Percentiles rank a stretch among this genome's conserved stretches.
These are phyloP conservation scores for Lamellibrachia satsuma DNA, from an alignment of 2,888 invertebrate species.

Conservation along the genomic window DNA sequence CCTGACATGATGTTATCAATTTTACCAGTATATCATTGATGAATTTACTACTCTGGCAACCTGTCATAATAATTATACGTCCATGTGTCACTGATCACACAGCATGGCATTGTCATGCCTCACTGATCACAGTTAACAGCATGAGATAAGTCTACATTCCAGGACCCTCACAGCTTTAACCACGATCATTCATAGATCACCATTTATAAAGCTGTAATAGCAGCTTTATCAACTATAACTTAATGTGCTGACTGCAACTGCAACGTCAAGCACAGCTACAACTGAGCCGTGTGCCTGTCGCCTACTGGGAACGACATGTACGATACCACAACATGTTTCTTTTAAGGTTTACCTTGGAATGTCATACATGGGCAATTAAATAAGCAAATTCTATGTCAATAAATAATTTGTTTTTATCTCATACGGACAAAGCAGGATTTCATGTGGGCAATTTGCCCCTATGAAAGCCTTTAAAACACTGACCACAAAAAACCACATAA, in stretches of 20 bases:
- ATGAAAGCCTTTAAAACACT: constrained; percentile 21
- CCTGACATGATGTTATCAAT: background rate
- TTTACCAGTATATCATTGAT: background rate
- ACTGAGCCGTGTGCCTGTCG: background rate
- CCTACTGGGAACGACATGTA: constrained; percentile 22
- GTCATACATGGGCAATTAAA: constrained; percentile 20
- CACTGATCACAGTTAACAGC: constrained; percentile 13
- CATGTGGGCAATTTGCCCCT: background rate
- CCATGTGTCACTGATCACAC: constrained; percentile 19
- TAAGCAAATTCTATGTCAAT: background rate
- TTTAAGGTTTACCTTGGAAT: constrained; percentile 3
- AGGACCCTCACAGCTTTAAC: background rate
- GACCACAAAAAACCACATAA: constrained; percentile 1
- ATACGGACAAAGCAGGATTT: background rate
- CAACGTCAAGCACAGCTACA: background rate
- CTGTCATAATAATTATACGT: constrained; percentile 17
- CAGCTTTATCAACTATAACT: background rate
- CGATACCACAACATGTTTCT: constrained; percentile 14
- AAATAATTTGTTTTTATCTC: background rate
- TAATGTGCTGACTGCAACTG: no score
- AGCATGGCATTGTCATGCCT: background rate
- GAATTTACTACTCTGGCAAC: constrained; percentile 24
- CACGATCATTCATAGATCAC: constrained; percentile 14
- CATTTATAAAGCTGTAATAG: background rate
- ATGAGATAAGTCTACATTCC: background rate